Evolutionary conservation across 1,140 invertebrate species (phyloP), one percentile per base, ranked within the genome.

Genomic region (Scaptomyza hsui): DNA sequence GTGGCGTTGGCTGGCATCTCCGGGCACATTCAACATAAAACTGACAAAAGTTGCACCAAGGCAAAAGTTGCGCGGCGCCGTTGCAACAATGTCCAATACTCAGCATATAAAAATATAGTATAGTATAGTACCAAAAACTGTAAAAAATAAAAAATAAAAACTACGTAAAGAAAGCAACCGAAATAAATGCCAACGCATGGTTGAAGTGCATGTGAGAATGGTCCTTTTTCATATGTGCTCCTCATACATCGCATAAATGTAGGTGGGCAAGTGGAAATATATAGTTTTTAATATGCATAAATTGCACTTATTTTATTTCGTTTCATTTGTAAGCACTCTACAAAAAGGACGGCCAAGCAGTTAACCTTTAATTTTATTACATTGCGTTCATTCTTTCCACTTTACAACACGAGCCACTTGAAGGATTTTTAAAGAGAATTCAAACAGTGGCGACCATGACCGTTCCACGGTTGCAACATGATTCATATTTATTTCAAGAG

Each of bases 281-380:
- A 69, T 64, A 56, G 41, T 63, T 79, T 85, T 85, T 83, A 83
- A 83, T 83, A 83, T 83, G 60, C 78, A 82, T 74, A 83, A 78
- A 73, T 70, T 68, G 72, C 65, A 73, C 63, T 67, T 70, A 70
- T 60, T 75, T 69, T 60, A 69, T 79, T 56, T 62, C 45, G 45
- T 72, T 75, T 67, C 29, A 44, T 61, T 62, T 59, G 59, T 12
- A 47, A 67, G 63, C 48, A 39, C 29, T n/a, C 51, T 3, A 29
- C 47, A 53, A 55, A 13, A 16, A 1, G 19, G 24, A 12, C n/a
- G 32, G 21, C 24, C 41, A 15, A 21, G n/a, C 37, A 39, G 47
- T 24, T 48, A n/a, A 13, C n/a, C 12, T 19, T 19, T 10, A 19
- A 4, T 26, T 24, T 35, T 29, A 9, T 21, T 13, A 3, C 4